phyloP scores from a whole-genome alignment of 2,888 invertebrate genomes.

The Cosmia trapezina region DNA sequence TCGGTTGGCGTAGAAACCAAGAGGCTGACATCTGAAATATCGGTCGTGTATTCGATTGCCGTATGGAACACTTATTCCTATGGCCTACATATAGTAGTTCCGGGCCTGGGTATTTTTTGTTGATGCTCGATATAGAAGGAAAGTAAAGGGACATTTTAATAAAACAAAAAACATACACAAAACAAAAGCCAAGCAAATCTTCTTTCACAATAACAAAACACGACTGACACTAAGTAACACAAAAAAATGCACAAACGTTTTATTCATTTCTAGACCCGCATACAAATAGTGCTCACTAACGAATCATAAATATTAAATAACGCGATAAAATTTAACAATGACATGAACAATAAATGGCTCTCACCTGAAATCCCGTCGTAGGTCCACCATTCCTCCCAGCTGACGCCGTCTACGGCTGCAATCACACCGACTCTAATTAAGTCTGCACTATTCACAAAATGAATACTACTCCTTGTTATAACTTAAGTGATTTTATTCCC shows the following conservation, averaged over 20 bases:
- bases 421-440: slow-evolving; percentile 89
- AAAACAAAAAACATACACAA: slow-evolving; percentile 12
- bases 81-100: neutral
- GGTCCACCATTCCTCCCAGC: slow-evolving; percentile 99
- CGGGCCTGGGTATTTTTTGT: neutral
- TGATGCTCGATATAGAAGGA: neutral
- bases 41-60: neutral
- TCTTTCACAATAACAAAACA: slow-evolving; percentile 23
- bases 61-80: neutral
- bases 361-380: slow-evolving; percentile 98
- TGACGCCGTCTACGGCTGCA: slow-evolving; percentile 94
- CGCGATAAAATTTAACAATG: slow-evolving; percentile 62
- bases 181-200: slow-evolving; percentile 1
- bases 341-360: slow-evolving; percentile 71
- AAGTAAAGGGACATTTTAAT: neutral
- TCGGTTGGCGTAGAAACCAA: neutral
- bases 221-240: slow-evolving; percentile 24
- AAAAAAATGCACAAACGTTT: slow-evolving; percentile 47
- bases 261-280: slow-evolving; percentile 58
- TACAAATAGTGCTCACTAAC: slow-evolving; percentile 59
- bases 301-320: slow-evolving; percentile 62
- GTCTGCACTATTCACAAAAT: slow-evolving; percentile 80
- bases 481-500: slow-evolving; percentile 59
- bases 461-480: slow-evolving; percentile 67
- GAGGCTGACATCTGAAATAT: no score